Evolutionary conservation across 2,888 invertebrate genomes (phyloP).

Genomic region (Periphyllus acericola): DNA sequence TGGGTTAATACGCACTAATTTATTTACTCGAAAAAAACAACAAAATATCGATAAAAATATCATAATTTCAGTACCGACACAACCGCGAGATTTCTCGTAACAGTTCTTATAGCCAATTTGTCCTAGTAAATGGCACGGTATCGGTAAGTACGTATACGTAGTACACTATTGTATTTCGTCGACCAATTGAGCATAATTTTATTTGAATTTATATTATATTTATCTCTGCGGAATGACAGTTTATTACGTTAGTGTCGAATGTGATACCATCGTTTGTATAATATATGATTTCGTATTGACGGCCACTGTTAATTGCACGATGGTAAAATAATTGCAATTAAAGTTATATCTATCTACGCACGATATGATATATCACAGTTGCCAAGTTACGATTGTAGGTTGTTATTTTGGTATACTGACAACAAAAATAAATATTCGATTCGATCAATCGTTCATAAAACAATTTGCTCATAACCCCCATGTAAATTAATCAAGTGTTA

Average conservation of each 20-base stretch:
- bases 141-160: not conserved
- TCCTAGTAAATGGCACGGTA: not conserved
- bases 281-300: conserved; percentile 23
- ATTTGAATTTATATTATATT: not conserved
- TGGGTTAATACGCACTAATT: not conserved
- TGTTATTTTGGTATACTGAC: conserved; percentile 44
- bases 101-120: not conserved
- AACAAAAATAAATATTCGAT: conserved; percentile 51
- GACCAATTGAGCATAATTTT: not conserved
- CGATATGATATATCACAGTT: conserved; percentile 18
- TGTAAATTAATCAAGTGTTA: conserved; percentile 44
- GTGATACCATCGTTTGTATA: not conserved
- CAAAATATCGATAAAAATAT: not conserved
- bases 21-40: not conserved
- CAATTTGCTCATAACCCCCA: not conserved
- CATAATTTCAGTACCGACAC: not conserved
- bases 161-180: not conserved
- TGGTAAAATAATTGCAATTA: conserved; percentile 1
- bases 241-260: not conserved
- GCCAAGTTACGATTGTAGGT: conserved; percentile 56
- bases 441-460: conserved; percentile 22
- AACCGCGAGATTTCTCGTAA: not conserved
- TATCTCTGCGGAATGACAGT: not conserved
- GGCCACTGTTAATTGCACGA: not conserved
- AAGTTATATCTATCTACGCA: conserved; percentile 23